These are phyloP conservation scores for Sarotherodon lohbergeri DNA, from an alignment of 2,113 vertebrate genomes.

Conservation along the genomic window DNA sequence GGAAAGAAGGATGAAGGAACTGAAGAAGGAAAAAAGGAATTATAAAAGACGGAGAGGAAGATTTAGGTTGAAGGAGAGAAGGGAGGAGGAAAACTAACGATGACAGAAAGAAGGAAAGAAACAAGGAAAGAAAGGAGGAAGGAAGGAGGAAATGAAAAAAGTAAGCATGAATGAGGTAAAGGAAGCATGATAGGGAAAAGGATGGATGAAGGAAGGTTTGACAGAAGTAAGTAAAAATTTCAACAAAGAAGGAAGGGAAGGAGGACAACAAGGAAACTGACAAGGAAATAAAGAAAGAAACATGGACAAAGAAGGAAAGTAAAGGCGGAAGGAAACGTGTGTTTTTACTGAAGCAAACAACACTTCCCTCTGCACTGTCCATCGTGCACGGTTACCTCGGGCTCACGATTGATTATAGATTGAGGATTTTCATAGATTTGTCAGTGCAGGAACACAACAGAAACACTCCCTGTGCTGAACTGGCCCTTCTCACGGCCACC, in stretches of 20 bases:
- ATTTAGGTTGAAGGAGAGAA: background rate
- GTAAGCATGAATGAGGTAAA: background rate
- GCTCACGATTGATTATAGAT: background rate
- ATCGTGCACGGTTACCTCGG: background rate
- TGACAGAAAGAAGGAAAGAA: background rate
- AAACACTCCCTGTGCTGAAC: background rate
- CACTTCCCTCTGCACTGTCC: background rate
- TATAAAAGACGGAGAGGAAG: fast-evolving
- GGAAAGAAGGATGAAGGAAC: background rate
- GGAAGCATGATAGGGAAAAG: fast-evolving
- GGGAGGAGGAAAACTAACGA: background rate
- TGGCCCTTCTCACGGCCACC: constrained; percentile 41
- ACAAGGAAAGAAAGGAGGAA: background rate
- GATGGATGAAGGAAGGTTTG: background rate
- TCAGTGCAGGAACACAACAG: background rate
- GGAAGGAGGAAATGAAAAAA: background rate
- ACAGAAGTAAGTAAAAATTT: background rate
- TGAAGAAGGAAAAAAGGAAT: background rate
- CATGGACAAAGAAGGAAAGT: background rate
- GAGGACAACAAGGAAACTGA: background rate
- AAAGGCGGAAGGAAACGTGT: background rate
- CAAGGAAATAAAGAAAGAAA: background rate
- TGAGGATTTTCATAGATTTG: background rate
- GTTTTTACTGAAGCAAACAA: background rate
- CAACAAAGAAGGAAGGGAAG: background rate